These are phyloP conservation scores for Pipistrellus nathusii DNA, from an alignment of 2,797 vertebrate species.

Conservation along the genomic window DNA sequence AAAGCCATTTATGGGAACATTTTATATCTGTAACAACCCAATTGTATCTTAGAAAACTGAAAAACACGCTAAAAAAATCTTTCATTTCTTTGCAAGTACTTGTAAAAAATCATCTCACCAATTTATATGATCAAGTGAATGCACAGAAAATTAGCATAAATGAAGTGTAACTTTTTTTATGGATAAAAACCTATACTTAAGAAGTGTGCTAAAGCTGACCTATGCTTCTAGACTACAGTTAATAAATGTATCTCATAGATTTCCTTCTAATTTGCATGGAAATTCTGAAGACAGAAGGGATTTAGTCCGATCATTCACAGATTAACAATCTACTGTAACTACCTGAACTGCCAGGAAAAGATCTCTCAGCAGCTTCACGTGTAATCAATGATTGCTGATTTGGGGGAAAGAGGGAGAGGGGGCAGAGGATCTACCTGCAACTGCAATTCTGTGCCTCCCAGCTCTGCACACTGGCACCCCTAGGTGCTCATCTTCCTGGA, in stretches of 20 bases:
- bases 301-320: constrained; percentile 83
- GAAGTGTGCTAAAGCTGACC: constrained; percentile 81
- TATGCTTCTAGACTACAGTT: constrained; percentile 79
- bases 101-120: constrained; percentile 56
- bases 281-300: constrained; percentile 80
- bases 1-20: constrained; percentile 47
- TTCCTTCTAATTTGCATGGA: constrained; percentile 85
- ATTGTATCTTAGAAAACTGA: neutral
- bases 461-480: neutral
- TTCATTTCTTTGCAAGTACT: constrained; percentile 33
- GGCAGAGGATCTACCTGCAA: constrained; percentile 39
- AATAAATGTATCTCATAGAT: constrained; percentile 84
- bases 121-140: constrained; percentile 72
- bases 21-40: constrained; percentile 61
- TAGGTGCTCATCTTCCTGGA: constrained; percentile 18
- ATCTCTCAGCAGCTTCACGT: constrained; percentile 80
- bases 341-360: constrained; percentile 84
- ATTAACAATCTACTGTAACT: constrained; percentile 87
- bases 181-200: constrained; percentile 80
- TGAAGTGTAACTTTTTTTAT: constrained; percentile 70
- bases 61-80: constrained; percentile 1
- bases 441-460: neutral
- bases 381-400: constrained; percentile 77
- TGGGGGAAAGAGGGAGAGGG: neutral
- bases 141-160: constrained; percentile 80